A percentile compares a stretch with the other conserved stretches of the same genome.
phyloP scores from a whole-genome alignment of 1,140 invertebrate genomes.

The Pogonomyrmex californicus region DNA sequence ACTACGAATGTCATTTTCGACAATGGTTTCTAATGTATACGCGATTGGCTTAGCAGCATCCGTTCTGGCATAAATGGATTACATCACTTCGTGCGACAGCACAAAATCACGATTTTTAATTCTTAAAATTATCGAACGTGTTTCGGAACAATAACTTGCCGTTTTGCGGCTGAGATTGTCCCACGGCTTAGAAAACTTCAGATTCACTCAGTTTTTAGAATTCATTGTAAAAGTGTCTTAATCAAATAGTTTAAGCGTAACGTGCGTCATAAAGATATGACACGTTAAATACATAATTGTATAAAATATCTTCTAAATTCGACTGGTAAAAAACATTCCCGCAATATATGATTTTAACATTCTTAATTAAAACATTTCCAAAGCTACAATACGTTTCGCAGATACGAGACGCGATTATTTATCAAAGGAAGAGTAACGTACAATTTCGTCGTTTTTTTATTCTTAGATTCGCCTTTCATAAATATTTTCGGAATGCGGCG shows the following conservation, averaged over 20 bases:
- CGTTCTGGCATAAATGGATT: neutral
- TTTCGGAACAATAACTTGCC: neutral
- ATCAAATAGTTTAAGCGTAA: neutral
- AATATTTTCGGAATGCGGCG: slow-evolving; percentile 9
- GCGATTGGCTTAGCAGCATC: neutral
- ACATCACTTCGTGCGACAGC: neutral
- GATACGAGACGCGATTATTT: neutral
- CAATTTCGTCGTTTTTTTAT: neutral
- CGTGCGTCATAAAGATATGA: neutral
- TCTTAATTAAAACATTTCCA: neutral
- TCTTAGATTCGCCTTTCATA: neutral
- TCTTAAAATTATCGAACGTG: slow-evolving; percentile 12
- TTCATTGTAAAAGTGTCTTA: slow-evolving; percentile 5
- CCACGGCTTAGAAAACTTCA: neutral
- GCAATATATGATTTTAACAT: neutral
- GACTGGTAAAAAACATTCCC: neutral
- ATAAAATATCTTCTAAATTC: slow-evolving; percentile 26
- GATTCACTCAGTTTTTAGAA: slow-evolving; percentile 10
- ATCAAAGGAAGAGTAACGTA: neutral
- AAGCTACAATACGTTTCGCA: neutral
- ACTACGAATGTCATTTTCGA: neutral
- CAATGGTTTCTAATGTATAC: neutral
- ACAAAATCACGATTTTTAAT: slow-evolving; percentile 13
- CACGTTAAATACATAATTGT: neutral
- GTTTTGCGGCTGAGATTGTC: slow-evolving; percentile 9